Percentiles rank a stretch among this genome's conserved stretches.
These are phyloP conservation scores for Lycophotia porphyrea DNA, from an alignment of 2,888 invertebrate species.

Conservation along the genomic window DNA sequence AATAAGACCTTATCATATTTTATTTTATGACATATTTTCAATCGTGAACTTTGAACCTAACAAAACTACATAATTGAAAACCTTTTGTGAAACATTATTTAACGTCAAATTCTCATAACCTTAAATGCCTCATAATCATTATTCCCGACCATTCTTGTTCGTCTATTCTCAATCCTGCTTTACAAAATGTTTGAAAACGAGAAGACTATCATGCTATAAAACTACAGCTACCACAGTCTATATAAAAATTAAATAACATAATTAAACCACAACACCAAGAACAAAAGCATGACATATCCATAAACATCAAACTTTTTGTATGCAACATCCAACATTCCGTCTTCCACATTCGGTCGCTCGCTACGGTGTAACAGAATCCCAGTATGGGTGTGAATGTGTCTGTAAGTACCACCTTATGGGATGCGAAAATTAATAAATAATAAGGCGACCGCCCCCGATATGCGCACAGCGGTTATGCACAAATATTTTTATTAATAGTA, in stretches of 20 bases:
- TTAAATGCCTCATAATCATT: no score
- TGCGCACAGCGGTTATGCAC: conserved; percentile 35
- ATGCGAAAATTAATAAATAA: conserved; percentile 87
- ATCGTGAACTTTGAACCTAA: neutral
- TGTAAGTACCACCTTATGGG: conserved; percentile 78
- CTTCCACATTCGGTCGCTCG: conserved; percentile 34
- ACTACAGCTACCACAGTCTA: neutral
- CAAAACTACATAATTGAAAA: neutral
- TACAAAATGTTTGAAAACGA: neutral
- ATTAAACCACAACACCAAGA: conserved; percentile 4
- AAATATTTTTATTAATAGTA: conserved; percentile 58
- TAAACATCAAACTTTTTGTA: conserved; percentile 25
- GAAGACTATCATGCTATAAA: neutral
- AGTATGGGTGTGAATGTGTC: conserved; percentile 82
- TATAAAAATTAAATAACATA: conserved; percentile 21
- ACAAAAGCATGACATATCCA: conserved; percentile 38
- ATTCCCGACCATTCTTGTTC: no score
- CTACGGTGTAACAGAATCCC: conserved; percentile 72
- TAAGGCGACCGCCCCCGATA: conserved; percentile 70
- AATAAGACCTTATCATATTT: neutral
- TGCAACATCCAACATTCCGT: conserved; percentile 21
- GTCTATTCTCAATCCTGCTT: no score
- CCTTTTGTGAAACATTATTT: neutral
- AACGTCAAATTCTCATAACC: neutral
- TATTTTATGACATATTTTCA: neutral